phyloP scores from a whole-genome alignment of 30 jellyfish, hydroid and myxozoan genomes.

The Phacellophora camtschatica region DNA sequence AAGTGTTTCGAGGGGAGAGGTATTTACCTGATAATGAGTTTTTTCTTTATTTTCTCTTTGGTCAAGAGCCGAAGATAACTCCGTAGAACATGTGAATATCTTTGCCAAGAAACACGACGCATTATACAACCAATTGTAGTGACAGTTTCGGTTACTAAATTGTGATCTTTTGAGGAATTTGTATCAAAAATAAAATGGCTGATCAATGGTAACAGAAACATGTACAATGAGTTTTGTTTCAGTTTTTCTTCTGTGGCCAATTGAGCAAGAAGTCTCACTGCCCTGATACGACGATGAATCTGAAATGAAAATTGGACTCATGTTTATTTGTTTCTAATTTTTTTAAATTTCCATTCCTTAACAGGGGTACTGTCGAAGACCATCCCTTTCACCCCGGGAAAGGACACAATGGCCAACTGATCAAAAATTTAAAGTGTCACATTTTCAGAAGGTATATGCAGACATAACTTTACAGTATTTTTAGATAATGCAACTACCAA shows the following conservation, averaged over 20 bases:
- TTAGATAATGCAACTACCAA: too few relatives aligned
- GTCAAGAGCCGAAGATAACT: slow-evolving; percentile 64
- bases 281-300: slow-evolving; percentile 92
- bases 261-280: slow-evolving; percentile 68
- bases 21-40: slow-evolving; percentile 65
- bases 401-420: too few relatives aligned
- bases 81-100: slow-evolving; percentile 75
- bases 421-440: too few relatives aligned
- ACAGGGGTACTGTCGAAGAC: too few relatives aligned
- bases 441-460: too few relatives aligned
- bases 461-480: too few relatives aligned
- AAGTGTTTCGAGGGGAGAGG: too few relatives aligned
- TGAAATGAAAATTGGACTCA: not conserved
- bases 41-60: slow-evolving; percentile 66
- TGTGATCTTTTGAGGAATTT: slow-evolving; percentile 80
- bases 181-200: slow-evolving; percentile 74
- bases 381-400: too few relatives aligned
- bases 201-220: slow-evolving; percentile 76
- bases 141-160: slow-evolving; percentile 78
- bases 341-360: too few relatives aligned
- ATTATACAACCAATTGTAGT: slow-evolving; percentile 68
- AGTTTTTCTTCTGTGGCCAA: slow-evolving; percentile 54
- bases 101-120: slow-evolving; percentile 79
- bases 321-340: too few relatives aligned
- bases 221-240: slow-evolving; percentile 44